A percentile compares a stretch with the other conserved stretches of the same genome.
Evolutionary conservation across 2,113 vertebrate species (phyloP).

Genomic region (Pyrgilauda ruficollis): DNA sequence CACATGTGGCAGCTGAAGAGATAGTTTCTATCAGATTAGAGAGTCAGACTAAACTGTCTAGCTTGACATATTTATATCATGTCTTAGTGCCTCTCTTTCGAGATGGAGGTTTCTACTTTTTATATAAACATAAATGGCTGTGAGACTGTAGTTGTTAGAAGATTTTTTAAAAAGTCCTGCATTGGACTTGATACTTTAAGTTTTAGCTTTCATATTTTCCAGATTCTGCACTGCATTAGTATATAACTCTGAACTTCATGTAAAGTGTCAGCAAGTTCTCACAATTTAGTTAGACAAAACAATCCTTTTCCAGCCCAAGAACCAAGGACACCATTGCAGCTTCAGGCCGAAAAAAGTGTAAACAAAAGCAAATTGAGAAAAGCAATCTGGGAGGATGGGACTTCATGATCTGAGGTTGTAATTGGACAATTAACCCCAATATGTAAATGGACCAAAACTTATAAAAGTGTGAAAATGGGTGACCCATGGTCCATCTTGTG

Average conservation of each 20-base stretch:
- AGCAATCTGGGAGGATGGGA: background rate
- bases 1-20: background rate
- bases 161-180: fast-evolving
- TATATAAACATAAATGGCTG: background rate
- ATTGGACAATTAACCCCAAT: background rate
- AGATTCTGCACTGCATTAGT: background rate
- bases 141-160: background rate
- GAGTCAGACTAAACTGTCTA: background rate
- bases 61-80: background rate
- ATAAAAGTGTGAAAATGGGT: background rate
- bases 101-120: background rate
- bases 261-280: background rate
- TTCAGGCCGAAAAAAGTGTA: background rate
- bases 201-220: background rate
- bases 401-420: background rate
- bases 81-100: background rate
- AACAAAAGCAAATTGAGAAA: background rate
- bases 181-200: background rate
- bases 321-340: background rate
- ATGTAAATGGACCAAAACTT: background rate
- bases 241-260: background rate
- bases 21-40: background rate
- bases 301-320: background rate
- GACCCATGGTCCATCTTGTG: background rate
- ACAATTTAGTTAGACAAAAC: background rate